These are phyloP conservation scores for Ormyrus rosae DNA, from an alignment of 2,888 invertebrate species.

Conservation along the genomic window DNA sequence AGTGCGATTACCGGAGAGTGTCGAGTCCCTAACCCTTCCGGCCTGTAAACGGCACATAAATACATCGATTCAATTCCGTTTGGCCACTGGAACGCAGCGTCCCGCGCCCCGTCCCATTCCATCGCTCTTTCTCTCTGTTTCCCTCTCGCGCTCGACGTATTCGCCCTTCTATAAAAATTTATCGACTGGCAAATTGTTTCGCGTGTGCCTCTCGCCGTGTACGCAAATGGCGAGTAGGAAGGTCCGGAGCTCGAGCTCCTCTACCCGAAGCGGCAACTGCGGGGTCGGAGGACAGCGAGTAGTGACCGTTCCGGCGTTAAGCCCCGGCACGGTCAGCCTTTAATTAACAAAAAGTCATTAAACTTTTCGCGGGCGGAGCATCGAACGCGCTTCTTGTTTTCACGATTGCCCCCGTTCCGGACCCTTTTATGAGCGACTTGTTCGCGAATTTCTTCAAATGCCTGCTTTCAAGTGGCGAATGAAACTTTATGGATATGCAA, in stretches of 20 bases:
- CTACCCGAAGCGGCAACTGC: neutral
- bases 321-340: constrained; percentile 69
- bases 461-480: constrained; percentile 32
- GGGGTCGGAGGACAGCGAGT: constrained; percentile 15
- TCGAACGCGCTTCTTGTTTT: constrained; percentile 53
- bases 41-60: constrained; percentile 74
- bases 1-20: constrained; percentile 71
- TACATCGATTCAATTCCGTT: constrained; percentile 76
- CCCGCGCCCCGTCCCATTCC: constrained; percentile 53
- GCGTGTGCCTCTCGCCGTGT: constrained; percentile 63
- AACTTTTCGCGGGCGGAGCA: constrained; percentile 70
- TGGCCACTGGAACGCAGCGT: constrained; percentile 65
- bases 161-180: constrained; percentile 73
- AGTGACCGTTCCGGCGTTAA: constrained; percentile 69
- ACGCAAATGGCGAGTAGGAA: constrained; percentile 31
- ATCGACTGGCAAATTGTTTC: constrained; percentile 76
- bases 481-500: constrained; percentile 16
- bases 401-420: constrained; percentile 45
- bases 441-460: constrained; percentile 54
- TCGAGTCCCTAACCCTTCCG: constrained; percentile 69
- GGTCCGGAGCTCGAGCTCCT: constrained; percentile 29
- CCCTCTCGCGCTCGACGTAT: constrained; percentile 57
- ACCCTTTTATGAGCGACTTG: constrained; percentile 53
- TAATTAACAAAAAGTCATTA: constrained; percentile 76
- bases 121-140: constrained; percentile 45